Evolutionary conservation across 1,140 invertebrate species (phyloP), one percentile per base, ranked within the genome.

Genomic region (Musca vetustissima): DNA sequence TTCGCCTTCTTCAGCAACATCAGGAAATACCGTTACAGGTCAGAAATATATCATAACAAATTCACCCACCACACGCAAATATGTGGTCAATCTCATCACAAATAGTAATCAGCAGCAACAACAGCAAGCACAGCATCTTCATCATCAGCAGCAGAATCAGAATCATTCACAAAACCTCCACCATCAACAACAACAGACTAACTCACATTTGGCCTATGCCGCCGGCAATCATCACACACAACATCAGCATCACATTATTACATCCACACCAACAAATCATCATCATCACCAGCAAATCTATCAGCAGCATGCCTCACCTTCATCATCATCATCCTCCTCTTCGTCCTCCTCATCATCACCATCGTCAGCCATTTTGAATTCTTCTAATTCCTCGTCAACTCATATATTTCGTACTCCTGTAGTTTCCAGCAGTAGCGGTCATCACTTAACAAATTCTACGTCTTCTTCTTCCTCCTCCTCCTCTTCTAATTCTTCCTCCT

Each of bases 351-450:
- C 47, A 67, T 61, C 21, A 61, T 13, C 24, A 15, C 15, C 52
- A 28, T 28, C 28, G 28, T 8, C 28, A 28, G 22, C 48, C 22
- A 28, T 24, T n/a, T 28, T 64, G n/a, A 22, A 52, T 61, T 75
- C 77, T 9, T 75, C 66, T 19, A 73, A 73, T 19, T 53, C 71
- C 48, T 67, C 74, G 32, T 71, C 75, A 9, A 49, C 78, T 59
- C 75, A 76, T 47, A 72, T 80, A 48, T 82, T 82, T 74, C 80
- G 80, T 47, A 75, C 78, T n/a, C 80, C 80, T 25, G 75, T 80
- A 28, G 80, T 82, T 22, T 79, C 79, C 67, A 81, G 80, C 70
- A 80, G 75, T 64, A 77, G 72, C 66, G 76, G 57, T 61, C 57
- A 61, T 61, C 57, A 61, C 24, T 24, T 24, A 24, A 15, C 25